These are phyloP conservation scores for Apodemia zela DNA, from an alignment of 2,888 invertebrate species.

Conservation along the genomic window DNA sequence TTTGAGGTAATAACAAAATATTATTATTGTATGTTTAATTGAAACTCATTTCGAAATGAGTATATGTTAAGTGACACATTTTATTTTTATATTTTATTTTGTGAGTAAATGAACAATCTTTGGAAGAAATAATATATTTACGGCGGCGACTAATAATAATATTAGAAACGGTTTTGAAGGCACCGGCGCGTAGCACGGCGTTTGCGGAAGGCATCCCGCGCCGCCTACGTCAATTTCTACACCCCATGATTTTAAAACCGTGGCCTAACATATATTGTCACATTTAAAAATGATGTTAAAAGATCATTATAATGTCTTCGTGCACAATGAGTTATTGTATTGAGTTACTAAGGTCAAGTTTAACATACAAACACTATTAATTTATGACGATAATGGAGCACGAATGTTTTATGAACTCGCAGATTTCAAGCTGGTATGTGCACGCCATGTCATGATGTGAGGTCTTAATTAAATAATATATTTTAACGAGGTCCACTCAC, in stretches of 20 bases:
- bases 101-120: too few relatives aligned
- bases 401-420: not conserved
- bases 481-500: not conserved
- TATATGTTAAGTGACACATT: not conserved
- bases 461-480: slow-evolving; percentile 8
- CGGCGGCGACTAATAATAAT: too few relatives aligned
- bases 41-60: not conserved
- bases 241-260: too few relatives aligned
- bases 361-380: not conserved
- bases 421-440: not conserved
- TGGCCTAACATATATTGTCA: too few relatives aligned
- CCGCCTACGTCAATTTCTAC: too few relatives aligned
- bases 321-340: not conserved
- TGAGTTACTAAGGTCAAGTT: not conserved
- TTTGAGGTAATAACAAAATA: not conserved
- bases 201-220: too few relatives aligned
- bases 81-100: too few relatives aligned
- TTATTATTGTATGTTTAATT: slow-evolving; percentile 2
- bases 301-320: too few relatives aligned
- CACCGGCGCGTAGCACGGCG: too few relatives aligned
- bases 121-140: too few relatives aligned
- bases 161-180: too few relatives aligned
- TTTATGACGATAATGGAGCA: not conserved
- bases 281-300: too few relatives aligned
- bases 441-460: not conserved